phyloP scores from a whole-genome alignment of 2,113 vertebrate genomes.

The Bostrychus sinensis region DNA sequence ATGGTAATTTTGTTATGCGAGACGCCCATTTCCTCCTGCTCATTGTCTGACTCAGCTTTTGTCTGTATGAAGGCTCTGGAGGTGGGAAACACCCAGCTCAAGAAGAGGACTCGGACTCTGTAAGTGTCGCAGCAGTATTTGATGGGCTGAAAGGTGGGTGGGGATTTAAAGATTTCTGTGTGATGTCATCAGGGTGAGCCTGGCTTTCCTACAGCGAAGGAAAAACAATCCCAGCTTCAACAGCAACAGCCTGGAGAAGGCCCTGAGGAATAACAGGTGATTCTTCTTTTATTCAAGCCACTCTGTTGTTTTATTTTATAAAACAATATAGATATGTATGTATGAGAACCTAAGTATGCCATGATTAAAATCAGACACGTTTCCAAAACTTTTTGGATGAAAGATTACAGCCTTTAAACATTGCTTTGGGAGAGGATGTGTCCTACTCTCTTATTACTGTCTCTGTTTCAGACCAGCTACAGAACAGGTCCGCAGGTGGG shows the following conservation, averaged over 20 bases:
- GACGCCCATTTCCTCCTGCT: background rate
- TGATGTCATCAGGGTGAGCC: constrained; percentile 79
- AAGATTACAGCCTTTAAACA: too few relatives aligned
- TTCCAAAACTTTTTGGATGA: too few relatives aligned
- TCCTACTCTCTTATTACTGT: background rate
- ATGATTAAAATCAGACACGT: too few relatives aligned
- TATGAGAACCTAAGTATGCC: too few relatives aligned
- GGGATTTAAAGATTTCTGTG: background rate
- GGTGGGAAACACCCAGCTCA: constrained; percentile 41
- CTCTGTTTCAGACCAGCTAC: constrained; percentile 80
- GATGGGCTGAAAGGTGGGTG: background rate
- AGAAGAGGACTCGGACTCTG: constrained; percentile 86
- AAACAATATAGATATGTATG: too few relatives aligned
- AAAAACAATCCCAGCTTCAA: constrained; percentile 72
- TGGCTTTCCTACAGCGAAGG: constrained; percentile 84
- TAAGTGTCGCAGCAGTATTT: constrained; percentile 70
- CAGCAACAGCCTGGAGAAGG: constrained; percentile 88
- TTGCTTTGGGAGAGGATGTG: too few relatives aligned
- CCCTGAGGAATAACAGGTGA: constrained; percentile 74
- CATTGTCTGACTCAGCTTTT: background rate
- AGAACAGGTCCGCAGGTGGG: constrained; percentile 88
- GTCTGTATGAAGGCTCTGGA: constrained; percentile 40
- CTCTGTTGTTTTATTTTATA: too few relatives aligned
- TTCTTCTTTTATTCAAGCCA: too few relatives aligned
- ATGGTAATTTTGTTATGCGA: constrained; percentile 84